Conservation (phyloP, 2,888 invertebrate genomes). For the Dione vanillae region DNA sequence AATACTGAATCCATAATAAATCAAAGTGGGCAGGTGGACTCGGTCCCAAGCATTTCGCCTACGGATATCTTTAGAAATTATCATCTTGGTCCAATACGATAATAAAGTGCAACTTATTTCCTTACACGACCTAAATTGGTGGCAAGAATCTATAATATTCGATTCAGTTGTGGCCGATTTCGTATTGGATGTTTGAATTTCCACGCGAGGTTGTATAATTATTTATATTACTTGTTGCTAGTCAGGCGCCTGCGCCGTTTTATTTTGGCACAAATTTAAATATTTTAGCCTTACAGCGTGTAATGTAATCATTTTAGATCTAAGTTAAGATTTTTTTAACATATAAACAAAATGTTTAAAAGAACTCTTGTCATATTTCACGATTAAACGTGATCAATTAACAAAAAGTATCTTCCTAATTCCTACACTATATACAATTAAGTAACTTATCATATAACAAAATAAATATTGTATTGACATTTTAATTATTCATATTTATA, state of each 20-base stretch:
- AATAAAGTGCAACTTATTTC: constrained; percentile 49
- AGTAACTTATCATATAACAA: not conserved
- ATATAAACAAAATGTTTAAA: not conserved
- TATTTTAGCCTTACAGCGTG: not conserved
- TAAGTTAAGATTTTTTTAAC: no score
- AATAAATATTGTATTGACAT: constrained; percentile 15
- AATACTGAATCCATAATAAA: constrained; percentile 85
- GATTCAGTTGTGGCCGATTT: constrained; percentile 54
- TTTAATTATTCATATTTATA: constrained; percentile 34
- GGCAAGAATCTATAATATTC: constrained; percentile 65
- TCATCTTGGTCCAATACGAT: constrained; percentile 62
- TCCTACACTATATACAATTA: constrained; percentile 1
- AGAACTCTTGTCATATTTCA: constrained; percentile 8
- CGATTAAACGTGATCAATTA: constrained; percentile 17
- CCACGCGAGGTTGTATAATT: constrained; percentile 29
- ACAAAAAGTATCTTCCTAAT: constrained; percentile 14
- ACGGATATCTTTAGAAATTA: constrained; percentile 80
- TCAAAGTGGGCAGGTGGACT: constrained; percentile 82
- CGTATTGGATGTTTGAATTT: constrained; percentile 43
- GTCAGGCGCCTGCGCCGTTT: not conserved
- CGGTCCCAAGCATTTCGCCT: constrained; percentile 77
- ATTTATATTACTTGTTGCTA: not conserved
- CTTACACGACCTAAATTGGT: constrained; percentile 51
- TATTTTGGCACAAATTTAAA: not conserved
- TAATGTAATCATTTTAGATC: no score